Conservation (phyloP, 2,113 vertebrate genomes). For the Alosa alosa region DNA sequence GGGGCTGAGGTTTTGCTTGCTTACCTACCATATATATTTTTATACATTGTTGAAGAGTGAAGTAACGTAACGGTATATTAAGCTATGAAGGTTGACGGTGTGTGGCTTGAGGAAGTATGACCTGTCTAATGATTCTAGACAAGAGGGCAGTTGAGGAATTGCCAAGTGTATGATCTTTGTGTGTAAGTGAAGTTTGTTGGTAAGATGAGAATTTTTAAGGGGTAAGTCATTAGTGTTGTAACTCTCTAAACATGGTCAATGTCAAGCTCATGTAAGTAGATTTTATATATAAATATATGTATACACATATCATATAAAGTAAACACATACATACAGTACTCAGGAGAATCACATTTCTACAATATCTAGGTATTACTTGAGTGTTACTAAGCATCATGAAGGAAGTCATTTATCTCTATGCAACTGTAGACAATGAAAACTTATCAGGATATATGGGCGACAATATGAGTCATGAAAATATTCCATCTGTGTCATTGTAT, state of each 20-base stretch:
- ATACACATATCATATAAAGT: constrained; percentile 7
- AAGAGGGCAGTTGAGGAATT: constrained; percentile 4
- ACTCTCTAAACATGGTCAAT: constrained; percentile 38
- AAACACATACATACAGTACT: constrained; percentile 54
- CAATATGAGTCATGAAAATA: constrained; percentile 34
- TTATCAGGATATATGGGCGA: background rate
- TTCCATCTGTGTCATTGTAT: background rate
- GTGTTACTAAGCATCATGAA: constrained; percentile 53
- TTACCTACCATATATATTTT: constrained; percentile 17
- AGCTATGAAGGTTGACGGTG: constrained; percentile 16
- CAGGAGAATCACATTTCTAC: constrained; percentile 58
- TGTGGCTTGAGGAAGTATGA: background rate
- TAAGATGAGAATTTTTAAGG: constrained; percentile 19
- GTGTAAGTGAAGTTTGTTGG: constrained; percentile 12
- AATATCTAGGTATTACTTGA: constrained; percentile 47
- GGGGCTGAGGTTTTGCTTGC: background rate
- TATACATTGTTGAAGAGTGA: constrained; percentile 8
- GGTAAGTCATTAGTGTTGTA: constrained; percentile 55
- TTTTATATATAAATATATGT: constrained; percentile 44
- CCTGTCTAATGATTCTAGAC: background rate
- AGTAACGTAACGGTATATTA: constrained; percentile 26
- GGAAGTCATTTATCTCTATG: constrained; percentile 62
- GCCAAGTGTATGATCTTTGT: constrained; percentile 22
- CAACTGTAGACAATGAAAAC: constrained; percentile 59
- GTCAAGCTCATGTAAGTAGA: constrained; percentile 42